Base-by-base conservation (phyloP, 2,888 invertebrate genomes). In the Patella pellucida region DNA sequence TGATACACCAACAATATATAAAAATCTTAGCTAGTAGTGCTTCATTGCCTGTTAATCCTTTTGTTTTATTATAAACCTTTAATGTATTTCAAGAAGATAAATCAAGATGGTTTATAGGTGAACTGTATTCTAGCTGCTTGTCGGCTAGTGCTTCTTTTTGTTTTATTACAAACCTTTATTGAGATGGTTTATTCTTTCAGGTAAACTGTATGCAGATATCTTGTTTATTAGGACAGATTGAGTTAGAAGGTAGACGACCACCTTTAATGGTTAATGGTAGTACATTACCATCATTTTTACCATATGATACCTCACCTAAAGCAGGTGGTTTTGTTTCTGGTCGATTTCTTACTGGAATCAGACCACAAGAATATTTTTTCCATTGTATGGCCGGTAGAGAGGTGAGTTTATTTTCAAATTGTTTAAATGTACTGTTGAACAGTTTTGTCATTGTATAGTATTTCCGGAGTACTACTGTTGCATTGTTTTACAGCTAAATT, bases 361-460 rank as follows among this genome's bases (percentile, higher is more conserved):
- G 96, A 87, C 98, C 98, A 0, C 98, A 97, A 91, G 99, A 99
- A 89, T 98, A 98, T 90, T 99, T 98, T 92, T 99, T 98, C 92
- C 99, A 99, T 93, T 99, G 99, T 89, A 99, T 99, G 99, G 99
- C 99, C 74, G 99, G 99, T 75, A 94, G 99, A 91, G 99, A 99
- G 94, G 96, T 94, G 90, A 87, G 89, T 81, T 62, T 14, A 67
- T 68, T 41, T 41, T 41, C 19, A n/a, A n/a, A n/a, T 62, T 62
- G n/a, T 11, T 23, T 23, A 9, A 62, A n/a, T 62, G 62, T 19
- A 62, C 62, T 62, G n/a, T 19, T 62, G 19, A 23, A 62, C 7
- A 14, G n/a, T 19, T 62, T 12, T 23, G 41, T 7, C 9, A 9
- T 41, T 9, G 41, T 41, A 41, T 41, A 41, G 7, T 7, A 9